Base-by-base conservation (phyloP, 1,140 invertebrate genomes). In the Drosophila nigromelanica region DNA sequence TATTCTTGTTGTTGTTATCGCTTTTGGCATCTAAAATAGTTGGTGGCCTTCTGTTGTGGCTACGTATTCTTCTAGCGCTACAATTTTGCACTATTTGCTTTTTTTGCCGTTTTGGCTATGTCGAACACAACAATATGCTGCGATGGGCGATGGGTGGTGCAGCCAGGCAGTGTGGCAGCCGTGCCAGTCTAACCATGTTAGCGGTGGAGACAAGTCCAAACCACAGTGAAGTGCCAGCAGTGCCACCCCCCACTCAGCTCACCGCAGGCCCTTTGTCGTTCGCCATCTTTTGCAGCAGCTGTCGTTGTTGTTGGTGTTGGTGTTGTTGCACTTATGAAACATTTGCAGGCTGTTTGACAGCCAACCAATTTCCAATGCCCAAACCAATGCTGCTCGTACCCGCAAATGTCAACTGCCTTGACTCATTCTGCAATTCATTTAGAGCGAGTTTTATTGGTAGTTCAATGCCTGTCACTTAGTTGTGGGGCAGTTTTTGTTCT, bases 21-120 rank as follows among this genome's bases (percentile, higher is more conserved):
- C 69, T 78, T 78, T 87, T 86, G 82, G 82, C 75, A 87, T 78
- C 79, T 75, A 78, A 87, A 86, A 81, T 87, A 87, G 75, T 87
- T 86, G 78, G 75, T 78, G 74, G 83, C 78, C 81, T 76, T 82
- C 82, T 86, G 82, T 78, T 87, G 82, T 62, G 82, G 82, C 74
- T 85, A 86, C 82, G 67, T 85, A 86, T 67, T 80, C 78, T 69
- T 71, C 78, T 72, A 77, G 64, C 64, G 62, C 62, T 60, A 37
- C 72, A 75, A 82, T 78, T 76, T 80, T 77, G 71, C 66, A 70
- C 63, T 24, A 48, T 73, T 70, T 74, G 61, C 39, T 58, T 48
- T 67, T 51, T 58, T 35, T 30, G 27, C 24, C 45, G 27, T 70
- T 70, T 72, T 18, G 47, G 80, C 63, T 45, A 68, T 68, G 76